Evolutionary conservation across 2,797 vertebrate genomes (phyloP).

Genomic region (Gallinago solitaria): DNA sequence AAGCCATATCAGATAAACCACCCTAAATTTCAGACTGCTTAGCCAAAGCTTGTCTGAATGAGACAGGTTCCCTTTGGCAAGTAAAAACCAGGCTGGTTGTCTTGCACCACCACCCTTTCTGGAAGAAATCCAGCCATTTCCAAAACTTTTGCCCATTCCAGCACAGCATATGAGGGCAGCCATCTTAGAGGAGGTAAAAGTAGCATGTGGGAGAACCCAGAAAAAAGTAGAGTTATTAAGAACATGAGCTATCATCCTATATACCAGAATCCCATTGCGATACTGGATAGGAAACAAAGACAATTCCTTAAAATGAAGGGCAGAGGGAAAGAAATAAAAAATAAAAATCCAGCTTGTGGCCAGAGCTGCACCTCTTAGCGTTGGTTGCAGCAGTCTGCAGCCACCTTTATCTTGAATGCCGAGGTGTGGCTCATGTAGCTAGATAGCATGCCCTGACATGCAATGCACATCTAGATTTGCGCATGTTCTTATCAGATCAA

Average conservation of each 20-base stretch:
- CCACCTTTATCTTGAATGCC: not conserved
- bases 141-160: not conserved
- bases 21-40: not conserved
- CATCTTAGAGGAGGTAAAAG: not conserved
- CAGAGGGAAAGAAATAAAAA: not conserved
- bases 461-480: not conserved
- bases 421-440: not conserved
- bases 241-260: not conserved
- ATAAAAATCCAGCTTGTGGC: not conserved
- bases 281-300: not conserved
- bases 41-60: constrained; percentile 7
- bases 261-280: not conserved
- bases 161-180: not conserved
- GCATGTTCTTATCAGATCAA: constrained; percentile 40
- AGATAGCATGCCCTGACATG: not conserved
- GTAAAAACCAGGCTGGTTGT: not conserved
- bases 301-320: not conserved
- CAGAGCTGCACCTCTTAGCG: not conserved
- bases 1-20: not conserved
- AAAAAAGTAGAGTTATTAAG: not conserved
- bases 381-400: not conserved
- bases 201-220: not conserved
- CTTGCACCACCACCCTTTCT: not conserved
- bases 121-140: not conserved
- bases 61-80: not conserved